phyloP scores from a whole-genome alignment of 2,888 invertebrate species.

The Teleiodes luculella region DNA sequence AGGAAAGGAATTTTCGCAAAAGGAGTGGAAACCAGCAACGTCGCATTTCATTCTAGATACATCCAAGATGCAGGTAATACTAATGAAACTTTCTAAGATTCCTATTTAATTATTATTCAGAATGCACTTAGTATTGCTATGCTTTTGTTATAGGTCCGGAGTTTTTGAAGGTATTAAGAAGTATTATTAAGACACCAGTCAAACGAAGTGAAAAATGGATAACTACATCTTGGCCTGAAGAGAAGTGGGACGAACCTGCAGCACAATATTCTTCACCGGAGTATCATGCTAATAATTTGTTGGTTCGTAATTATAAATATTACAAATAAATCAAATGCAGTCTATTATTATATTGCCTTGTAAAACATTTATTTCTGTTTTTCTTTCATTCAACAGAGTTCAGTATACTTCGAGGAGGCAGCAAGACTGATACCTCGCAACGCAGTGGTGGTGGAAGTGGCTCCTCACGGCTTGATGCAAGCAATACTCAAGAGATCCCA shows the following conservation, averaged over 20 bases:
- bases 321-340: too few species aligned
- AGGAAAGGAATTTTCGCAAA: conserved; percentile 14
- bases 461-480: too few species aligned
- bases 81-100: too few species aligned
- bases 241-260: conserved; percentile 32
- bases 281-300: conserved; percentile 89
- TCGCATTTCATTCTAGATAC: conserved; percentile 19
- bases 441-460: not conserved
- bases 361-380: too few species aligned
- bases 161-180: conserved; percentile 75
- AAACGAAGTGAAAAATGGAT: conserved; percentile 85
- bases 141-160: conserved; percentile 36
- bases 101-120: too few species aligned
- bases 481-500: too few species aligned
- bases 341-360: too few species aligned
- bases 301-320: conserved; percentile 54
- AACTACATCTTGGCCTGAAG: conserved; percentile 85
- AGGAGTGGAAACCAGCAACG: conserved; percentile 13
- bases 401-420: not conserved
- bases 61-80: conserved; percentile 14
- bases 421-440: not conserved
- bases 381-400: not conserved
- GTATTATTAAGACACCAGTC: conserved; percentile 80
- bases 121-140: too few species aligned
- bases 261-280: conserved; percentile 83